phyloP scores from a whole-genome alignment of 2,113 vertebrate genomes.

The Tichodroma muraria region DNA sequence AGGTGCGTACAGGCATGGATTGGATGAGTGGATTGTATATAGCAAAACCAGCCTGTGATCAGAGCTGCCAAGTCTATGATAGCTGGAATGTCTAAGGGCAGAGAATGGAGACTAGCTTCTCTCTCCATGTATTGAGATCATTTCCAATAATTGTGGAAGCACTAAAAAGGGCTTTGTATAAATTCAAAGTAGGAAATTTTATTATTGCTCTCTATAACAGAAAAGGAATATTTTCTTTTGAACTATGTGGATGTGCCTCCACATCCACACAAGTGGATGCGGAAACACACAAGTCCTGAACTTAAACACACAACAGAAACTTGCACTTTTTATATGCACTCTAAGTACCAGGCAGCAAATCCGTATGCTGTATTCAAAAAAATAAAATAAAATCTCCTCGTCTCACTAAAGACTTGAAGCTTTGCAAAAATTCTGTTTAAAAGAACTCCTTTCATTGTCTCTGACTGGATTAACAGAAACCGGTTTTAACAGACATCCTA shows the following conservation, averaged over 20 bases:
- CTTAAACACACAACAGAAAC: background rate
- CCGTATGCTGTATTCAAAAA: fast-evolving
- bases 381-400: background rate
- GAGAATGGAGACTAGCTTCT: background rate
- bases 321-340: background rate
- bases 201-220: background rate
- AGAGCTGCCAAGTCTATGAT: background rate
- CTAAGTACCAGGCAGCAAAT: background rate
- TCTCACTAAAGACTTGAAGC: background rate
- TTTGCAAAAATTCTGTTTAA: background rate
- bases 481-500: background rate
- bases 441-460: background rate
- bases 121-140: background rate
- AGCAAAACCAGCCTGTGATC: background rate
- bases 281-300: background rate
- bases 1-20: background rate
- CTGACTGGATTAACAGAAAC: background rate
- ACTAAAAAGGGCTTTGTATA: background rate
- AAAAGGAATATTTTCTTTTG: background rate
- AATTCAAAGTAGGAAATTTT: background rate
- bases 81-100: background rate
- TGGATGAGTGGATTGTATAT: background rate
- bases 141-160: background rate
- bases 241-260: background rate
- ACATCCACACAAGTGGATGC: no score